Conservation (phyloP, 2,888 invertebrate species). For the Myopa tessellatipennis region DNA sequence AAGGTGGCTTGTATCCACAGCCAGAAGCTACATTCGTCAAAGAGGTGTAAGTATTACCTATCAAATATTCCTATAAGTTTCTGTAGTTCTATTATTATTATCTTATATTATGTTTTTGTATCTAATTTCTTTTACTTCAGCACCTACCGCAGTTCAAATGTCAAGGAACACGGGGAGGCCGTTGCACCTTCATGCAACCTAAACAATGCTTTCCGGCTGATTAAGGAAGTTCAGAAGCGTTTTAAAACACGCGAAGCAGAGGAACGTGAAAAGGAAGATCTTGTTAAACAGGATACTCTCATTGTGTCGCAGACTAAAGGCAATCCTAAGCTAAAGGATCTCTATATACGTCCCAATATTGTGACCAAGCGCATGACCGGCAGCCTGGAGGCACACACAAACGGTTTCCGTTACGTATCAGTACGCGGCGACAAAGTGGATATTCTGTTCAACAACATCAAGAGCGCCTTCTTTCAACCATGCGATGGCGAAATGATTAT, state of each 20-base stretch:
- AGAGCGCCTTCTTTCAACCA: conserved; percentile 99
- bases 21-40: conserved; percentile 98
- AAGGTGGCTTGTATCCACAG: conserved; percentile 90
- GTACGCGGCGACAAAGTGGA: conserved; percentile 99
- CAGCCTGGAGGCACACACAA: conserved; percentile 92
- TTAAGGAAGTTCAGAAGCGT: conserved; percentile 99
- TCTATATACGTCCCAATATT: conserved; percentile 99
- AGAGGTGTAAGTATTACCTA: conserved; percentile 82
- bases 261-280: conserved; percentile 97
- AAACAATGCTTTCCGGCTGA: conserved; percentile 95
- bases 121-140: conserved; percentile 66
- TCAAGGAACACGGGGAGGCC: conserved; percentile 95
- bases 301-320: conserved; percentile 94
- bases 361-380: conserved; percentile 96
- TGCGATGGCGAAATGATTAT: conserved; percentile 99
- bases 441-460: conserved; percentile 98
- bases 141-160: conserved; percentile 96
- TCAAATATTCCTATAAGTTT: neutral
- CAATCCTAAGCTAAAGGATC: conserved; percentile 96
- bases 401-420: conserved; percentile 97
- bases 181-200: conserved; percentile 95
- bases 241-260: conserved; percentile 98
- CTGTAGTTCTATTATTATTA: neutral
- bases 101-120: neutral
- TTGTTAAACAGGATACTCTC: conserved; percentile 97